Evolutionary conservation across 2,113 vertebrate species (phyloP), one percentile per base, ranked within the genome.

Genomic region (Chrysemys picta): DNA sequence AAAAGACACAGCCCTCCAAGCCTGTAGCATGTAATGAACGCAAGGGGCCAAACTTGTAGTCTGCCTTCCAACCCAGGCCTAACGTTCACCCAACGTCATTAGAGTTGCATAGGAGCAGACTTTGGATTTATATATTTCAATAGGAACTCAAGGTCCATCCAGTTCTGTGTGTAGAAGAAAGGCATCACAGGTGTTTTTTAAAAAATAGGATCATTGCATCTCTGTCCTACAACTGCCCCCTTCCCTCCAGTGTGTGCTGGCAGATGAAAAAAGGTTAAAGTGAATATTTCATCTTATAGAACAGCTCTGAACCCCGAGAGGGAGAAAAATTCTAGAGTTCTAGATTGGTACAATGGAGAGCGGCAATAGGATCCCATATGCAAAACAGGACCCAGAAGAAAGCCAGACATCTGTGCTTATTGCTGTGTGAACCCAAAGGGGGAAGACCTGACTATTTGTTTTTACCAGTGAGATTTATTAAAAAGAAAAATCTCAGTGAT

Each of bases 401-500:
- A 88, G 95, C 93, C 96, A 97, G 96, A 94, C 97, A 97, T 95
- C 95, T 96, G 94, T 94, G 95, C 88, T 90, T 90, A 69, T 95
- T 59, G 0, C 91, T 90, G 80, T 54, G 76, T 87, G 91, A 95
- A 94, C 82, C 82, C 91, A 91, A 93, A 95, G 89, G 89, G 90
- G 93, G 93, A 85, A 84, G 94, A 95, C 91, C 59, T 85, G 87
- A 81, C 35, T 56, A 69, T 80, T 93, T 91, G 12, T 93, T 79
- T 85, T 96, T 96, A n/a, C 88, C 87, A 88, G 42, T 92, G 93
- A 80, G 87, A 89, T 93, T 93, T 94, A 89, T 95, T 76, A 38
- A n/a, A 42, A 24, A 94, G 25, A 95, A 95, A 96, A 95, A 16
- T 16, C 65, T 54, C 42, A 52, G 88, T 85, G 85, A 96, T 89